Percentiles rank a stretch among this genome's conserved stretches.
phyloP scores from a whole-genome alignment of 2,888 invertebrate species.

The Acleris laterana region DNA sequence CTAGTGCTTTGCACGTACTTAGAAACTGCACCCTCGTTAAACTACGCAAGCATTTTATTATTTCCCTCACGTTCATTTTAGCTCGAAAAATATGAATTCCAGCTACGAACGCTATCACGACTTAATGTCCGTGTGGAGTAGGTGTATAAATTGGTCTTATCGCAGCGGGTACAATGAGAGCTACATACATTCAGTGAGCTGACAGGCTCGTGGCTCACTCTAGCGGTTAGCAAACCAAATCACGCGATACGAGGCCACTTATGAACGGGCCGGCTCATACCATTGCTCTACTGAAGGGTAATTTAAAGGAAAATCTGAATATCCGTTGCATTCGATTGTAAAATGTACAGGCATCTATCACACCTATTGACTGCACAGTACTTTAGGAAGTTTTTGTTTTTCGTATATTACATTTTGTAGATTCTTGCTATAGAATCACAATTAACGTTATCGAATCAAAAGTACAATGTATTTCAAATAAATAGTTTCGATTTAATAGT shows the following conservation, averaged over 20 bases:
- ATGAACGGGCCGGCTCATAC: constrained; percentile 41
- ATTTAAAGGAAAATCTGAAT: not conserved
- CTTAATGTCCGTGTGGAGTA: constrained; percentile 44
- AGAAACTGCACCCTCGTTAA: not conserved
- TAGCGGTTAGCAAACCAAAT: constrained; percentile 67
- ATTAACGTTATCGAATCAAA: too few species aligned
- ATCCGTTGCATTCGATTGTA: not conserved
- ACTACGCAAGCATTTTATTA: constrained; percentile 15
- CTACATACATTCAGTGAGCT: constrained; percentile 55
- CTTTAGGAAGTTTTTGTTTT: too few species aligned
- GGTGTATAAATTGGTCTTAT: constrained; percentile 55
- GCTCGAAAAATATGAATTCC: constrained; percentile 25
- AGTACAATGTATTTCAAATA: too few species aligned
- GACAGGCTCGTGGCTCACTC: constrained; percentile 63
- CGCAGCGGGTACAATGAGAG: constrained; percentile 53
- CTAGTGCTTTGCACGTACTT: not conserved
- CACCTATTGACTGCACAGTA: too few species aligned
- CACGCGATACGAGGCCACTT: constrained; percentile 60
- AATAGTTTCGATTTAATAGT: too few species aligned
- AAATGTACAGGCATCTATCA: not conserved
- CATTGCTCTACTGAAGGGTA: not conserved
- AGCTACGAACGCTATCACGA: constrained; percentile 41
- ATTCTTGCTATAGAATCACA: too few species aligned
- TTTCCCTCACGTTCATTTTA: constrained; percentile 23
- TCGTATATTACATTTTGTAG: too few species aligned